These are phyloP conservation scores for Tretioscincus oriximinensis DNA, from an alignment of 2,113 vertebrate genomes.

Conservation along the genomic window DNA sequence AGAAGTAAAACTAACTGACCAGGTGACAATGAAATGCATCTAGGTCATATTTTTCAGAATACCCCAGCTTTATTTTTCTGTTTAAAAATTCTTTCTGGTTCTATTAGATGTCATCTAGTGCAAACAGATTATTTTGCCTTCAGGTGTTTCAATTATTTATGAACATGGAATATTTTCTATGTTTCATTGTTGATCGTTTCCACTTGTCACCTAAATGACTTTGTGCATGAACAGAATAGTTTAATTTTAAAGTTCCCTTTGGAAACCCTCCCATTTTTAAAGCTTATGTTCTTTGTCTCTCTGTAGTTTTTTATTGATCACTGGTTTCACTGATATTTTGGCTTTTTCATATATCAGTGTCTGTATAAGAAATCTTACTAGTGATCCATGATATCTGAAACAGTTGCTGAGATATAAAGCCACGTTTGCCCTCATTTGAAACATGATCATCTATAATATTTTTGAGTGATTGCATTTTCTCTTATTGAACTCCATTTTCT, in stretches of 20 bases:
- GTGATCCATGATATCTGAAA: not conserved
- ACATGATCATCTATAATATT: not conserved
- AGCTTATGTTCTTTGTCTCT: conserved; percentile 9
- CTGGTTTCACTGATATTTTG: conserved; percentile 31
- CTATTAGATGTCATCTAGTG: conserved; percentile 44
- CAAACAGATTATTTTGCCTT: conserved; percentile 45
- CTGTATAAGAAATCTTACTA: conserved; percentile 4
- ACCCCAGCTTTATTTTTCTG: not conserved
- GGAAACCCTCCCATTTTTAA: conserved; percentile 18
- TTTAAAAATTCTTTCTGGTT: conserved; percentile 36
- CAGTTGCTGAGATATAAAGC: conserved; percentile 21
- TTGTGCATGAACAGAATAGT: conserved; percentile 42
- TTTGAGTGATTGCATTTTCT: conserved; percentile 7
- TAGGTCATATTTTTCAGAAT: conserved; percentile 2
- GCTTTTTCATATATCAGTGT: conserved; percentile 15
- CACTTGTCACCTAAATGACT: conserved; percentile 49
- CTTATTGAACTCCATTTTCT: not conserved
- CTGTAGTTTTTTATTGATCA: conserved; percentile 27
- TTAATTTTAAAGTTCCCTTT: conserved; percentile 37
- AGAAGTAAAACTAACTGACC: conserved; percentile 10
- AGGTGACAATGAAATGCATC: conserved; percentile 21
- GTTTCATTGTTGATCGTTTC: conserved; percentile 47
- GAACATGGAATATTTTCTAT: conserved; percentile 41
- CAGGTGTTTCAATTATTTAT: conserved; percentile 57
- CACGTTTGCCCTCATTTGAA: not conserved